Evolutionary conservation across 2,113 vertebrate genomes (phyloP), one percentile per base, ranked within the genome.

Genomic region (Eleginops maclovinus): DNA sequence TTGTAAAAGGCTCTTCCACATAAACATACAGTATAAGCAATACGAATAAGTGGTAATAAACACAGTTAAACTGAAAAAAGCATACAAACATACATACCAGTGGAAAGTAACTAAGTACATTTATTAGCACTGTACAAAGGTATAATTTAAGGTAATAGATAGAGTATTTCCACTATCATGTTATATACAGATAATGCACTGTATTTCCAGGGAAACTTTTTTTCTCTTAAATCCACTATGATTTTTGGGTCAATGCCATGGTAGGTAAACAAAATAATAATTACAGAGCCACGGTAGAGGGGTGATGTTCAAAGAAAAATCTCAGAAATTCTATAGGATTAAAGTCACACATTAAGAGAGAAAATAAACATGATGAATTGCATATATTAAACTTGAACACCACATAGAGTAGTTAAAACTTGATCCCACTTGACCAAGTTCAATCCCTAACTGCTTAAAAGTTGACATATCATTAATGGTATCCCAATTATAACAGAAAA

Each of bases 1-100:
- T 31, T 41, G 17, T 55, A 11, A 46, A 4, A 51, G 31, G 43
- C 49, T 62, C 51, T 63, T 4, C 44, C 75, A 78, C 36, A n/a
- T 15, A 51, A 24, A 62, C 61, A 51, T 3, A 14, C 5, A 13
- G 13, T 36, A 77, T 16, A 61, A 56, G 43, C 51, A 51, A 4
- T 3, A 51, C 46, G 50, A 14, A 21, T 8, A 21, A 41, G 59
- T 51, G 22, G 50, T 56, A 26, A 72, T 72, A 3, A 3, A 51
- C 31, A 43, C 19, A 26, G 55, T n/a, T 19, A 15, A 44, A 0
- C 22, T 56, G 53, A 74, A 56, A 21, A 36, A 40, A 12, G 43
- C n/a, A 9, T 16, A 22, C 11, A 10, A 10, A 44, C 3, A 11
- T 26, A 21, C 10, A 15, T 26, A 26, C 21, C 13, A 36, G 40